Evolutionary conservation across 2,888 invertebrate genomes (phyloP), one percentile per base, ranked within the genome.

Genomic region (Corythucha ciliata): DNA sequence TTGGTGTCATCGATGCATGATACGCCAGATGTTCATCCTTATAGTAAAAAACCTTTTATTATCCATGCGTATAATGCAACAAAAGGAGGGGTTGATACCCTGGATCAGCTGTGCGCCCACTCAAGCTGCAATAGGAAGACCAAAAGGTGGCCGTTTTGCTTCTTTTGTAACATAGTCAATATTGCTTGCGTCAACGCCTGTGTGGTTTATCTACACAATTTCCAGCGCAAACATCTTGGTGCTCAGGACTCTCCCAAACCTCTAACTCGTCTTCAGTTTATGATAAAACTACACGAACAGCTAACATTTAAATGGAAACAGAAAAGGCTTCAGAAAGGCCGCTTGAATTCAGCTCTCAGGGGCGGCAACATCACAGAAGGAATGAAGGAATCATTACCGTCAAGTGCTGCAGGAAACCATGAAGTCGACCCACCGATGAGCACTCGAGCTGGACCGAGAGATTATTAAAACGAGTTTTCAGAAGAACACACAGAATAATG

Each of bases 1-100:
- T 51, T 63, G 25, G 26, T 63, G 20, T 63, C 59, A 42, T 60
- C 60, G 7, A 57, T 63, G 58, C 61, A 62, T 42, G 56, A 59
- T 37, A 42, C 49, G 37, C 25, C 27, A 2, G 12, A 37, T 41
- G 54, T 62, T 22, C 47, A 63, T 56, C 33, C 44, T 37, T 51
- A 57, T n/a, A 58, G 59, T n/a, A 48, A 44, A 21, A 63, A 64
- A 51, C 60, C 61, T n/a, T 44, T 54, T 8, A 52, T 62, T n/a
- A 61, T 60, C 18, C 42, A 58, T 12, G 53, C 59, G 41, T 63
- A 63, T 42, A 62, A 64, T 47, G 49, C 33, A 36, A 59, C 60
- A 21, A 64, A 62, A 57, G 58, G 58, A 34, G 62, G 56, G 14
- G 60, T 63, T 21, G 61, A 62, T 48, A 54, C 48, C 44, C 58